These are phyloP conservation scores for Yponomeuta sedellus DNA, from an alignment of 2,888 invertebrate genomes.

Conservation along the genomic window DNA sequence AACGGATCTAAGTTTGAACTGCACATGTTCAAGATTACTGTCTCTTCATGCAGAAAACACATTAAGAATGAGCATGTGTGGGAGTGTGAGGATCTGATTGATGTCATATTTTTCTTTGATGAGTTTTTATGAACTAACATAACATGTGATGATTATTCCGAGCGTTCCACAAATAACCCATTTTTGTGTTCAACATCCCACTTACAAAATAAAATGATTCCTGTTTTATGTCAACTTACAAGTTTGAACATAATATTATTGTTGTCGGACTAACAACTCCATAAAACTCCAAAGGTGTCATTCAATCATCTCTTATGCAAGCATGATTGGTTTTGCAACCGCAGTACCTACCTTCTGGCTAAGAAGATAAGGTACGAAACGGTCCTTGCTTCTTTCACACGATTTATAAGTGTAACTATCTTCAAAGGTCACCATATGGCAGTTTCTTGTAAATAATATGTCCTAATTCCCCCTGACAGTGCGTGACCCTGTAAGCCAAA, in stretches of 20 bases:
- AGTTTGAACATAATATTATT: not conserved
- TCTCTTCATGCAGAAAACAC: not conserved
- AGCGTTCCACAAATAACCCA: not conserved
- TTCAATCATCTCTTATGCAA: not conserved
- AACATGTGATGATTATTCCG: not conserved
- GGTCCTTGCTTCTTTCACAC: not conserved
- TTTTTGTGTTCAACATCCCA: constrained; percentile 7
- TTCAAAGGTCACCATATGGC: constrained; percentile 47
- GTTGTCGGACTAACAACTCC: not conserved
- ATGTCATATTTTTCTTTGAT: constrained; percentile 1
- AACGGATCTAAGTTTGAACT: not conserved
- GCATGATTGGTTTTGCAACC: constrained; percentile 4
- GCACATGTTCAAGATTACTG: constrained; percentile 8
- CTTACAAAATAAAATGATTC: not conserved
- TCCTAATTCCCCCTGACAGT: constrained; percentile 64
- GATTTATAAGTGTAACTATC: not conserved
- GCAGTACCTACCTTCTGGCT: constrained; percentile 29
- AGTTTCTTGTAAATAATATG: constrained; percentile 34
- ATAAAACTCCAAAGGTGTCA: not conserved
- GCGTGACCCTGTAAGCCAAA: constrained; percentile 60
- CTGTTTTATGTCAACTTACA: not conserved
- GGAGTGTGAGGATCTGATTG: not conserved
- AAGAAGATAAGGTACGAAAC: not conserved
- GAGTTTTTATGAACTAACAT: not conserved
- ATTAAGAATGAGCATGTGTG: constrained; percentile 1